Percentiles rank a stretch among this genome's conserved stretches.
Conservation (phyloP, 1,140 invertebrate species). For the Ceratina australensis region DNA sequence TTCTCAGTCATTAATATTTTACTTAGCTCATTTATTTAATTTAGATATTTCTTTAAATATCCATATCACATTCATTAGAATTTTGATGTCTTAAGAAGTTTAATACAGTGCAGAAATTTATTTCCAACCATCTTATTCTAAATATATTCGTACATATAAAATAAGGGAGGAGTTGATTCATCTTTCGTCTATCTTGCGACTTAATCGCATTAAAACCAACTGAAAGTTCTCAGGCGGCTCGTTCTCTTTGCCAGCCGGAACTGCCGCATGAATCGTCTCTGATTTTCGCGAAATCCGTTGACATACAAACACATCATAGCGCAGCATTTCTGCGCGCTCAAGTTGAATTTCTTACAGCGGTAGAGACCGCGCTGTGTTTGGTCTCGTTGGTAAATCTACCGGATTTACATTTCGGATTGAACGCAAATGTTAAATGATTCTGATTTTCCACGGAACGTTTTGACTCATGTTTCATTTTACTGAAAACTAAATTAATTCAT, state of each 20-base stretch:
- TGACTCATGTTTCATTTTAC: too few relatives aligned
- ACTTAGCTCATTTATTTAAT: too few relatives aligned
- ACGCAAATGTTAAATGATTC: neutral
- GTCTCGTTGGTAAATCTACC: neutral
- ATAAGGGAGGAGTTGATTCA: conserved; percentile 41
- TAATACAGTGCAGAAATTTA: conserved; percentile 23
- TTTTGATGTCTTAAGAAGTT: neutral
- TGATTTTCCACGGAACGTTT: too few relatives aligned
- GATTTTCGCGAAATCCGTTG: conserved; percentile 52
- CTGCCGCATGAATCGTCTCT: conserved; percentile 18
- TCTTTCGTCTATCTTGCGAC: conserved; percentile 18
- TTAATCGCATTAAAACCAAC: conserved; percentile 64
- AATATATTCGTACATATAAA: conserved; percentile 13
- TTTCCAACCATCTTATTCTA: conserved; percentile 6
- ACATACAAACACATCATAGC: conserved; percentile 20
- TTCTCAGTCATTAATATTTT: too few relatives aligned
- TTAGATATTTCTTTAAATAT: too few relatives aligned
- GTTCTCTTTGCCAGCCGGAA: conserved; percentile 18
- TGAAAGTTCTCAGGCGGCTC: conserved; percentile 57
- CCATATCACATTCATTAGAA: too few relatives aligned
- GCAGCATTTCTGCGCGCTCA: conserved; percentile 2
- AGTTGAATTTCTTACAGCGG: neutral
- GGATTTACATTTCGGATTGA: neutral
- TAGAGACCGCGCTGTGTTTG: neutral
- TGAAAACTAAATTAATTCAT: too few relatives aligned